These are phyloP conservation scores for Protophormia terraenovae DNA, from an alignment of 2,888 invertebrate species.

Conservation along the genomic window DNA sequence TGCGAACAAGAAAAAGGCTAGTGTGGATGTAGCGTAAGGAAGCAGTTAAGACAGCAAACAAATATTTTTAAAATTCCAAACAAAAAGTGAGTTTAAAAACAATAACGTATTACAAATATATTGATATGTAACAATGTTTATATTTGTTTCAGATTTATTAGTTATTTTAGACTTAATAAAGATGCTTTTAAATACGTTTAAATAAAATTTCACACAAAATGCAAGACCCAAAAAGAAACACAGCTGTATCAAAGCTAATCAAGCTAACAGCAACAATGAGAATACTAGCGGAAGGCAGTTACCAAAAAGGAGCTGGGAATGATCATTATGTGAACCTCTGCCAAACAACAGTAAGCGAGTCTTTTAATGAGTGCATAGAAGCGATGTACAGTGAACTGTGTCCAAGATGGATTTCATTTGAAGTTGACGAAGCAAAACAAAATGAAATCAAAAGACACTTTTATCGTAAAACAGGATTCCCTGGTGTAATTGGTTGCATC, in stretches of 20 bases:
- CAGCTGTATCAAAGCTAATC: neutral
- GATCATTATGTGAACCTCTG: neutral
- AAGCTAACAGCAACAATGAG: constrained; percentile 4
- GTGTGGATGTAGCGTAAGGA: too few relatives aligned
- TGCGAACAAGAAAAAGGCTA: too few relatives aligned
- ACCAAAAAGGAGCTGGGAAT: constrained; percentile 9
- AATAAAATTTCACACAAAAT: neutral
- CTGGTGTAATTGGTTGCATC: neutral
- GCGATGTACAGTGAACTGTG: constrained; percentile 5
- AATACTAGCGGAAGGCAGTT: constrained; percentile 12
- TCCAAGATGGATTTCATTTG: neutral
- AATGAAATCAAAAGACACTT: neutral
- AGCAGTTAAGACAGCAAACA: neutral
- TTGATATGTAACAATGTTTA: neutral
- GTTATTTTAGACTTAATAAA: constrained; percentile 16
- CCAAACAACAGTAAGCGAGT: neutral
- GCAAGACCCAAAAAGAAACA: neutral
- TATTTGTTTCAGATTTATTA: neutral
- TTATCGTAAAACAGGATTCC: neutral
- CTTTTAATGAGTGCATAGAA: neutral
- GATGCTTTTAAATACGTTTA: constrained; percentile 4
- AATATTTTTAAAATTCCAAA: neutral
- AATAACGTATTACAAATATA: neutral
- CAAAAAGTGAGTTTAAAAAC: too few relatives aligned
- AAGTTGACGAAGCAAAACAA: neutral